These are phyloP conservation scores for Drosophila prolongata DNA, from an alignment of 2,888 invertebrate species.

Conservation along the genomic window DNA sequence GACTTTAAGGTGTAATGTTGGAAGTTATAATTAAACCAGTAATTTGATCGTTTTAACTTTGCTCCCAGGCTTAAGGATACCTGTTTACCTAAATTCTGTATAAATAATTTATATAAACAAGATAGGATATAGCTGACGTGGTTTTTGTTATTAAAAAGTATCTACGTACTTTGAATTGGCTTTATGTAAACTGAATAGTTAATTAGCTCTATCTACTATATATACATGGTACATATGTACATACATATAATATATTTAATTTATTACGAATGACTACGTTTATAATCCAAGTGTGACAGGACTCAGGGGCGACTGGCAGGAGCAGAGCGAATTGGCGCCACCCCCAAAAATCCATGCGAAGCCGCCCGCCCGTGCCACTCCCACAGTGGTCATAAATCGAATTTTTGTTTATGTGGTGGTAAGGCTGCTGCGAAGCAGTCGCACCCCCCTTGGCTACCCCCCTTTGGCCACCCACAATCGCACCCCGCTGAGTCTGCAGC, in stretches of 20 bases:
- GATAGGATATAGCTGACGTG: no score
- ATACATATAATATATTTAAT: neutral
- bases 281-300: slow-evolving; percentile 10
- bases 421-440: slow-evolving; percentile 48
- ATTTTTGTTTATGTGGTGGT: slow-evolving; percentile 81
- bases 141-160: no score
- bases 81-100: no score
- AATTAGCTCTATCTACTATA: no score
- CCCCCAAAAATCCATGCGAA: slow-evolving; percentile 42
- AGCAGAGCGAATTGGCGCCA: slow-evolving; percentile 46
- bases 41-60: no score
- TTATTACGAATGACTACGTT: neutral
- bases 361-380: slow-evolving; percentile 47
- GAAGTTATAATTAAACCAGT: no score
- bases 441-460: neutral
- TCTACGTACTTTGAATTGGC: no score
- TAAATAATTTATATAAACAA: no score
- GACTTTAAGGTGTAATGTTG: no score
- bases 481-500: slow-evolving; percentile 34
- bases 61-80: no score
- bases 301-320: slow-evolving; percentile 18
- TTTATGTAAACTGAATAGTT: no score
- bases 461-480: slow-evolving; percentile 2
- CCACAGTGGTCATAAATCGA: slow-evolving; percentile 83
- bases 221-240: no score